Percentiles rank a stretch among this genome's conserved stretches.
Evolutionary conservation across 2,797 vertebrate species (phyloP).

Genomic region (Molothrus ater): DNA sequence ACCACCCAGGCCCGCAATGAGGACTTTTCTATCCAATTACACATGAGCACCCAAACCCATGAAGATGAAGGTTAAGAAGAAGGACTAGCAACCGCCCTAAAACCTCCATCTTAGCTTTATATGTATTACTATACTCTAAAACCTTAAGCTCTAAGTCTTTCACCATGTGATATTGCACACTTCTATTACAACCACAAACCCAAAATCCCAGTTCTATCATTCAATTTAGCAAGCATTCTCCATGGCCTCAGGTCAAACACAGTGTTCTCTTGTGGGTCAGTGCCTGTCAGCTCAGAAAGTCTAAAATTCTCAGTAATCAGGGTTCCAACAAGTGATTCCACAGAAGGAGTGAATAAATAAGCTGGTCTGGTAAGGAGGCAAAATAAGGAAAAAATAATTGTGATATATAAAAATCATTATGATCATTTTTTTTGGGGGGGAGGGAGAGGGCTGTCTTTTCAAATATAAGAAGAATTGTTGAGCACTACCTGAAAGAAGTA

Average conservation of each 20-base stretch:
- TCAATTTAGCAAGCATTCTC: not conserved
- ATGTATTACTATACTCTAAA: not conserved
- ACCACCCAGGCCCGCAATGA: rapidly evolving
- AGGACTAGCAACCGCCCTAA: not conserved
- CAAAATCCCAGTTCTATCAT: not conserved
- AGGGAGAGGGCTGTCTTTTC: rapidly evolving
- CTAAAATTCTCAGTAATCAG: not conserved
- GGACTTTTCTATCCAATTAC: not conserved
- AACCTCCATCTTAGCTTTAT: not conserved
- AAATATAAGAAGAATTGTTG: not conserved
- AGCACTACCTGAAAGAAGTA: not conserved
- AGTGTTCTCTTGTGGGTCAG: not conserved
- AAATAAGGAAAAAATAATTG: not conserved
- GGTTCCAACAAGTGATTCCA: not conserved
- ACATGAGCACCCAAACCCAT: not conserved
- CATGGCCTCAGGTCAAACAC: not conserved
- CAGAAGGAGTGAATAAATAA: not conserved
- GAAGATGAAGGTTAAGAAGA: not conserved
- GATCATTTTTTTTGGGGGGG: rapidly evolving
- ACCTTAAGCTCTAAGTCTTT: not conserved
- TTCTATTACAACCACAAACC: not conserved
- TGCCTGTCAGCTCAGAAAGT: not conserved
- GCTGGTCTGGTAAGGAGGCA: not conserved
- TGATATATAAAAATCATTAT: not conserved
- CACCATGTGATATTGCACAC: not conserved